A percentile compares a stretch with the other conserved stretches of the same genome.
phyloP scores from a whole-genome alignment of 1,140 invertebrate species.

The Trinorchestia longiramus region DNA sequence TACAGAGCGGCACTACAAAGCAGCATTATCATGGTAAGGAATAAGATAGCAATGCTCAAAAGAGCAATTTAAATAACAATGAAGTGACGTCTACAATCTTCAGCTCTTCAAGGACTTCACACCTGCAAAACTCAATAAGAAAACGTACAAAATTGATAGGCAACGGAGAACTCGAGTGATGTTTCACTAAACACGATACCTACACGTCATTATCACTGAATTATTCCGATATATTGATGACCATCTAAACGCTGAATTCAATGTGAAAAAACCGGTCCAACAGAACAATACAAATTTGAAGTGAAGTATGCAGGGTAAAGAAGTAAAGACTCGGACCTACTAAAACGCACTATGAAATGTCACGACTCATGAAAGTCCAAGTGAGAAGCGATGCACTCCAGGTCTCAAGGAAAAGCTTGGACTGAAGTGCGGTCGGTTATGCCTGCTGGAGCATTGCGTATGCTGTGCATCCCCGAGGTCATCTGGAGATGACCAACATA shows the following conservation, averaged over 20 bases:
- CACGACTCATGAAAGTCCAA: not conserved
- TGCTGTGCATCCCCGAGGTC: constrained; percentile 27
- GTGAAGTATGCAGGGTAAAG: not conserved
- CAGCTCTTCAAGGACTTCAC: too few species aligned
- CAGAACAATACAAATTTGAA: not conserved
- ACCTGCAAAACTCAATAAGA: too few species aligned
- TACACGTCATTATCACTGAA: too few species aligned
- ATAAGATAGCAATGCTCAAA: too few species aligned
- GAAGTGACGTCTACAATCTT: too few species aligned
- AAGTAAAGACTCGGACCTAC: not conserved
- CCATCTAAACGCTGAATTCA: not conserved
- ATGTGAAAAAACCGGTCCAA: not conserved
- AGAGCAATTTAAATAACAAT: too few species aligned
- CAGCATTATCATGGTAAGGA: too few species aligned
- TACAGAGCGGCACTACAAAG: too few species aligned
- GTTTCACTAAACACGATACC: too few species aligned
- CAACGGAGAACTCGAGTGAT: too few species aligned
- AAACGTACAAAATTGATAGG: too few species aligned
- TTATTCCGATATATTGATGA: not conserved
- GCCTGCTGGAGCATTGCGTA: not conserved
- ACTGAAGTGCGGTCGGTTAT: not conserved
- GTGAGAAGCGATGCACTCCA: not conserved
- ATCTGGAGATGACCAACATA: constrained; percentile 49
- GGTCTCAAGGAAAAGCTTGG: not conserved
- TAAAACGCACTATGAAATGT: not conserved